Evolutionary conservation across 2,797 vertebrate species (phyloP).

Genomic region (Nasua narica): DNA sequence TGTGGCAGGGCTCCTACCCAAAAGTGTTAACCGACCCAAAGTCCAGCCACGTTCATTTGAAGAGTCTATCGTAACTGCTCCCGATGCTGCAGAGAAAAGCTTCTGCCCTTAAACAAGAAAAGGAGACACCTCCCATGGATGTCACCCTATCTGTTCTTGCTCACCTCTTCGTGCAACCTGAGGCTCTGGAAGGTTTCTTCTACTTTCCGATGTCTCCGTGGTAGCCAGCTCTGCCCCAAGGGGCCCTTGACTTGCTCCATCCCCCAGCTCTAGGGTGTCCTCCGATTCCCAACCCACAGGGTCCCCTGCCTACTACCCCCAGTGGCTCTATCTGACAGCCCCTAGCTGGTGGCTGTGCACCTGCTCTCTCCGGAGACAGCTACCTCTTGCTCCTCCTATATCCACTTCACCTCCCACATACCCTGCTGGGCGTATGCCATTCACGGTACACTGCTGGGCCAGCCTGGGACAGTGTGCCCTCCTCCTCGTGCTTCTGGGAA

Average conservation of each 20-base stretch:
- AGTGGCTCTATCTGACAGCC: background rate
- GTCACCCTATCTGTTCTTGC: background rate
- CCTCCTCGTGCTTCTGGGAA: background rate
- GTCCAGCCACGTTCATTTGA: background rate
- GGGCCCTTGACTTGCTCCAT: background rate
- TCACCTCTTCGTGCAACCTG: accelerated
- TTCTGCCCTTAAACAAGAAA: no score
- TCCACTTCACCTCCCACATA: no score
- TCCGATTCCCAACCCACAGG: background rate
- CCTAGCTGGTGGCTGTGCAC: background rate
- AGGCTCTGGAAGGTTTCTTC: background rate
- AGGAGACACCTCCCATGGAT: accelerated
- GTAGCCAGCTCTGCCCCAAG: background rate
- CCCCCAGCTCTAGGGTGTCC: no score
- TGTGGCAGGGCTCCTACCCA: background rate
- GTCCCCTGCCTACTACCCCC: background rate
- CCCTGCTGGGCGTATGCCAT: accelerated
- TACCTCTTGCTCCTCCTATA: background rate
- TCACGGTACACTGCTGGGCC: background rate
- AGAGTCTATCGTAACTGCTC: background rate
- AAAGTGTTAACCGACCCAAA: background rate
- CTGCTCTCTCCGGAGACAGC: background rate
- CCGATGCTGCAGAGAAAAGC: no score
- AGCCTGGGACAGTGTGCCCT: background rate
- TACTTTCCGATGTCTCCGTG: background rate